Evolutionary conservation across 2,888 invertebrate genomes (phyloP), one percentile per base, ranked within the genome.

Genomic region (Drosophila differens): DNA sequence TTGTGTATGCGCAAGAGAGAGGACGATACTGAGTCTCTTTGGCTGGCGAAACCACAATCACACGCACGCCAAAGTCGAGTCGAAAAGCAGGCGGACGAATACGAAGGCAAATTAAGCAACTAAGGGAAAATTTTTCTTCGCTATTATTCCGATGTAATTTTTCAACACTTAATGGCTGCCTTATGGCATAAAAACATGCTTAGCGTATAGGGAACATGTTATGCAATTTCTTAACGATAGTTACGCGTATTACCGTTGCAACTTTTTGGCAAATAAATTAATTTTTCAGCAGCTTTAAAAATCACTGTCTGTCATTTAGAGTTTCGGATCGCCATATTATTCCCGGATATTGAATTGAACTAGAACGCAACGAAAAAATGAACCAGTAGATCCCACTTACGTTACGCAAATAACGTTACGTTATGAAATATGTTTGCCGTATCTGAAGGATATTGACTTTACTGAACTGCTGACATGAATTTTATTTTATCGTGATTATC

Each of bases 311-410:
- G 70, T 89, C 88, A 79, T 75, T 79, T 75, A 83, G 72, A 88
- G 88, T 88, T 85, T 84, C 83, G 86, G 87, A 87, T 86, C 86
- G 88, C 86, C 88, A 89, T 87, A 83, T 85, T 87, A 87, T 89
- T 83, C 82, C 84, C 86, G 89, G 82, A 83, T 78, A 77, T 74
- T 66, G 63, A 78, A 79, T 70, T 75, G 70, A 73, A 76, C 61
- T 49, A 65, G 53, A 67, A 63, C 57, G 58, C 54, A 69, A 65
- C 62, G 74, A 30, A 60, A 64, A 58, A 41, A 69, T 74, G 74
- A 74, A 74, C 69, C 52, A 69, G 58, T 55, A 28, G 25, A 52
- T 51, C 44, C 37, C 28, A 44, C 41, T 51, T 51, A 57, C 63
- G 63, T 32, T 33, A 55, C 70, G 61, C 60, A 25, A 41, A 16